These are phyloP conservation scores for Temnothorax curvispinosus DNA, from an alignment of 1,140 invertebrate genomes.

Conservation along the genomic window DNA sequence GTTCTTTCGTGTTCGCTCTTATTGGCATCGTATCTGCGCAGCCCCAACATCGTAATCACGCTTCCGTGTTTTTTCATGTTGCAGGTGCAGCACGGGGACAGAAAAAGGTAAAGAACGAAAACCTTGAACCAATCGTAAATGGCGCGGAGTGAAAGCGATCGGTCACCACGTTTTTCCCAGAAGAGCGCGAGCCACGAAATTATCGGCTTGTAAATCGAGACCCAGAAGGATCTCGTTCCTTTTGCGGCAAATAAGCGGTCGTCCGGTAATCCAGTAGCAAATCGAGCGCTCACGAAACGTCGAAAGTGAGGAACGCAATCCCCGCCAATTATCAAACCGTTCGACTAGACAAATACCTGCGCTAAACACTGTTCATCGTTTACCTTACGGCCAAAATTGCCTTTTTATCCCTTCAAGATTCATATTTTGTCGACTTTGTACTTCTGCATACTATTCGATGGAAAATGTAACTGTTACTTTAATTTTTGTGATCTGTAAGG, in stretches of 20 bases:
- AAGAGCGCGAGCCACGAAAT: conserved; percentile 76
- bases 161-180: conserved; percentile 76
- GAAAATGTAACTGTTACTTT: background rate
- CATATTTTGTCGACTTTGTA: background rate
- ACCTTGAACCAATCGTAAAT: conserved; percentile 78
- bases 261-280: conserved; percentile 35
- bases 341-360: conserved; percentile 20
- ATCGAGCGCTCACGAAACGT: conserved; percentile 6
- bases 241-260: conserved; percentile 28
- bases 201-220: conserved; percentile 75
- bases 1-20: conserved; percentile 17
- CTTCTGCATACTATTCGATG: background rate
- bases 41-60: conserved; percentile 68
- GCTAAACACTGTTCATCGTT: background rate
- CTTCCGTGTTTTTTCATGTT: conserved; percentile 78
- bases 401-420: background rate
- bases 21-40: conserved; percentile 40
- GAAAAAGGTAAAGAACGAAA: conserved; percentile 64
- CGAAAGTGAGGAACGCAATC: conserved; percentile 34
- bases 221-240: conserved; percentile 67
- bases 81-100: conserved; percentile 68
- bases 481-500: background rate
- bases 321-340: conserved; percentile 16
- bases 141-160: conserved; percentile 77
- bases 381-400: background rate